These are phyloP conservation scores for Uropetala carovei DNA, from an alignment of 2,888 invertebrate genomes.

Conservation along the genomic window DNA sequence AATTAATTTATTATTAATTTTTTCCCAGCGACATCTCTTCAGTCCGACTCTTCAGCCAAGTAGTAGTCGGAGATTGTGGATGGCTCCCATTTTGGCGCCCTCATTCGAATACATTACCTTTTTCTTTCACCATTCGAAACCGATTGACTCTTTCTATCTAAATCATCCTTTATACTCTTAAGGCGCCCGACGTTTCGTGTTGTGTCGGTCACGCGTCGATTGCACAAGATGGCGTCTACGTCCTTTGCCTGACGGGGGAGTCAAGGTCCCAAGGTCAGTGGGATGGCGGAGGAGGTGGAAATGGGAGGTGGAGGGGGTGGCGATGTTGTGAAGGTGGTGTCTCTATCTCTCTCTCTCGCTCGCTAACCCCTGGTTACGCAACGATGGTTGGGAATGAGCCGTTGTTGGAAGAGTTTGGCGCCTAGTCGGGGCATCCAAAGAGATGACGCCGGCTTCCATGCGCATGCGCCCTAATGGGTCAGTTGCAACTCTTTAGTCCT, in stretches of 20 bases:
- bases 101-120: too few species aligned
- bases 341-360: not conserved
- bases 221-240: slow-evolving; percentile 35
- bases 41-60: too few species aligned
- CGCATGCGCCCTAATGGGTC: slow-evolving; percentile 1
- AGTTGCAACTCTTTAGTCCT: not conserved
- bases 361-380: slow-evolving; percentile 21
- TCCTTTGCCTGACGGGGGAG: slow-evolving; percentile 44
- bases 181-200: not conserved
- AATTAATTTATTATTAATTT: too few species aligned
- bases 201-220: slow-evolving; percentile 28
- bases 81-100: too few species aligned
- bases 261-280: slow-evolving; percentile 60
- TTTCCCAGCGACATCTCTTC: too few species aligned
- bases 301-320: not conserved
- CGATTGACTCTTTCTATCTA: too few species aligned
- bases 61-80: too few species aligned
- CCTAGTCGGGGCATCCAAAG: not conserved
- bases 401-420: slow-evolving; percentile 4
- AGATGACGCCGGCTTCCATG: not conserved
- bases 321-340: not conserved
- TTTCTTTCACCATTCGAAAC: too few species aligned
- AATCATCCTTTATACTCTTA: too few species aligned
- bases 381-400: not conserved
- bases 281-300: not conserved